Percentiles rank a stretch among this genome's conserved stretches.
These are phyloP conservation scores for Epinotia ramella DNA, from an alignment of 2,888 invertebrate species.

Conservation along the genomic window DNA sequence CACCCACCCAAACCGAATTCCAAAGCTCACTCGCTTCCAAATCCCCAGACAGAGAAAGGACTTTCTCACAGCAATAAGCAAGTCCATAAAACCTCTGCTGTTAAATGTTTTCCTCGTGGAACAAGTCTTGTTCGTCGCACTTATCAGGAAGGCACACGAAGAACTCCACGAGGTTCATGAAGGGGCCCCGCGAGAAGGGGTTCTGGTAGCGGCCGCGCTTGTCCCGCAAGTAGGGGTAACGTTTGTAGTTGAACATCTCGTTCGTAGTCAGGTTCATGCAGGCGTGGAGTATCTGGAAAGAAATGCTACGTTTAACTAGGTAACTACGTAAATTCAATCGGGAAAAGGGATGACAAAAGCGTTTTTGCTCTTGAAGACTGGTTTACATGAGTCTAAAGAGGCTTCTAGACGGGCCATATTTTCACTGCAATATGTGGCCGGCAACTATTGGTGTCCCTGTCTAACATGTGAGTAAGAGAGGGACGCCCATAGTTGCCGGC, in stretches of 20 bases:
- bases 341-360: too few relatives aligned
- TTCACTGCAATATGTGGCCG: too few relatives aligned
- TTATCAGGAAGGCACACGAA: constrained; percentile 94
- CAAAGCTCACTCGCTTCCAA: background rate
- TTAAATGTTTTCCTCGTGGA: constrained; percentile 87
- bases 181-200: constrained; percentile 95
- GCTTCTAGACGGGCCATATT: too few relatives aligned
- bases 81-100: constrained; percentile 47
- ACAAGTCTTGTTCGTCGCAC: constrained; percentile 90
- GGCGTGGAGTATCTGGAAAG: constrained; percentile 92
- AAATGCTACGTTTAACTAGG: constrained; percentile 44
- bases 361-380: too few relatives aligned
- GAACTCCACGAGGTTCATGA: constrained; percentile 95
- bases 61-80: background rate
- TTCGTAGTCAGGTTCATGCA: constrained; percentile 97
- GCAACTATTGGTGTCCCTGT: too few relatives aligned
- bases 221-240: constrained; percentile 95
- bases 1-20: background rate
- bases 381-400: too few relatives aligned
- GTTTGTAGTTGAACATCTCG: constrained; percentile 97
- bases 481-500: too few relatives aligned
- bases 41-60: background rate
- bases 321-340: too few relatives aligned
- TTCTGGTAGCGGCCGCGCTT: constrained; percentile 95
- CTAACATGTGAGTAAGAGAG: too few relatives aligned